Percentiles rank a stretch among this genome's conserved stretches.
phyloP scores from a whole-genome alignment of 1,140 invertebrate species.

The Oreohelix idahoensis region DNA sequence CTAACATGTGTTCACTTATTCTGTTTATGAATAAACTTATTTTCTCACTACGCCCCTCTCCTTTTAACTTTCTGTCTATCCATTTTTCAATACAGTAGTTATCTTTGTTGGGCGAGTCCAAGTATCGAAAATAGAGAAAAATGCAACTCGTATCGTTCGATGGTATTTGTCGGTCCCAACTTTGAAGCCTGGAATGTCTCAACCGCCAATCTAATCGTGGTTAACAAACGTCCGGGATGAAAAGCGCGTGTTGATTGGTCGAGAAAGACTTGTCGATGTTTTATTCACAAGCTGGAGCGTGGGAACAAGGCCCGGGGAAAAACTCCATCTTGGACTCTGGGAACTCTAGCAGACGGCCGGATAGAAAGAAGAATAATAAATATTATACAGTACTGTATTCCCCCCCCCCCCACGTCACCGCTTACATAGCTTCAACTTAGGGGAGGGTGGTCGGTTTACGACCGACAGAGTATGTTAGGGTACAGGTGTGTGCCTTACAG shows the following conservation, averaged over 20 bases:
- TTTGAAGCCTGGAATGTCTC: not conserved
- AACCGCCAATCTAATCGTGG: not conserved
- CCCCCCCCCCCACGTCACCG: not conserved
- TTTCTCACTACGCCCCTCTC: too few relatives aligned
- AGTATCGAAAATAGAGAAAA: not conserved
- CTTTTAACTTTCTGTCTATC: too few relatives aligned
- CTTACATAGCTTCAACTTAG: not conserved
- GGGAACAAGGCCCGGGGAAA: not conserved
- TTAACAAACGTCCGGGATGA: not conserved
- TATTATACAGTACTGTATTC: not conserved
- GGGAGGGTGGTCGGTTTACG: not conserved
- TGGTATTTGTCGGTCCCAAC: not conserved
- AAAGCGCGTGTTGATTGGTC: not conserved
- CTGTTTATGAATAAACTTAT: too few relatives aligned
- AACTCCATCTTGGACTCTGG: not conserved
- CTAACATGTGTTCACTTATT: too few relatives aligned
- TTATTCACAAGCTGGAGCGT: not conserved
- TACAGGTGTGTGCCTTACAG: not conserved
- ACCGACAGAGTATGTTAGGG: not conserved
- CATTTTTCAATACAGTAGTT: too few relatives aligned
- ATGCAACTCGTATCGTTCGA: not conserved
- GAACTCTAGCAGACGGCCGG: not conserved
- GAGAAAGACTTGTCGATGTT: not conserved
- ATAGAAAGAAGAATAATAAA: not conserved
- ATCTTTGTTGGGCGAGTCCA: not conserved